Evolutionary conservation across 2,113 vertebrate genomes (phyloP).

Genomic region (Clarias magur): DNA sequence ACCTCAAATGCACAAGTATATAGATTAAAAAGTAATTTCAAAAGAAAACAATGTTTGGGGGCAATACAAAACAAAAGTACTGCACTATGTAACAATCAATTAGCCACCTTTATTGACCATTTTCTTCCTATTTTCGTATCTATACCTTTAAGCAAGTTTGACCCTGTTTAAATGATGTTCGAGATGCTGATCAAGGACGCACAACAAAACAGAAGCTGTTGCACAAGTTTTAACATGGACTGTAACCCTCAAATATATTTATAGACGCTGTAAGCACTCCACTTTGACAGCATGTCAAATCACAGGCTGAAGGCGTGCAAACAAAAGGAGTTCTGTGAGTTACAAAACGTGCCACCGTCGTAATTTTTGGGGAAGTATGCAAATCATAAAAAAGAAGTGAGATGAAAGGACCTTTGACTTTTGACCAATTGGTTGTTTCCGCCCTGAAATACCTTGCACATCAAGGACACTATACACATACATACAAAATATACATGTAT

Average conservation of each 20-base stretch:
- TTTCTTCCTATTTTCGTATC: background rate
- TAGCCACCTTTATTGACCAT: too few relatives aligned
- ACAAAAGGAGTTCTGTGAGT: conserved; percentile 15
- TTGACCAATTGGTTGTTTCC: too few relatives aligned
- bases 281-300: conserved; percentile 59
- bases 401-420: background rate
- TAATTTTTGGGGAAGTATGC: background rate
- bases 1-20: too few relatives aligned
- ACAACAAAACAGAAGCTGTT: conserved; percentile 60
- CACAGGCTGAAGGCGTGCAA: conserved; percentile 29
- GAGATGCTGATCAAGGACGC: conserved; percentile 56
- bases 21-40: too few relatives aligned
- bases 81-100: too few relatives aligned
- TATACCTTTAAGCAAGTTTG: conserved; percentile 17
- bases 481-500: too few relatives aligned
- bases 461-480: background rate
- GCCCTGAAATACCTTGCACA: background rate
- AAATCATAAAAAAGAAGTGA: background rate
- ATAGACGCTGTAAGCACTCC: conserved; percentile 57
- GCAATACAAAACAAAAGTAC: too few relatives aligned
- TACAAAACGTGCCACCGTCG: background rate
- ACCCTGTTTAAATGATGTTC: conserved; percentile 53
- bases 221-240: conserved; percentile 53
- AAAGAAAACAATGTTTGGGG: too few relatives aligned
- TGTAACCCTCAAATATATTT: conserved; percentile 62